Base-by-base conservation (phyloP, 2,888 invertebrate genomes). In the Machimus rusticus region DNA sequence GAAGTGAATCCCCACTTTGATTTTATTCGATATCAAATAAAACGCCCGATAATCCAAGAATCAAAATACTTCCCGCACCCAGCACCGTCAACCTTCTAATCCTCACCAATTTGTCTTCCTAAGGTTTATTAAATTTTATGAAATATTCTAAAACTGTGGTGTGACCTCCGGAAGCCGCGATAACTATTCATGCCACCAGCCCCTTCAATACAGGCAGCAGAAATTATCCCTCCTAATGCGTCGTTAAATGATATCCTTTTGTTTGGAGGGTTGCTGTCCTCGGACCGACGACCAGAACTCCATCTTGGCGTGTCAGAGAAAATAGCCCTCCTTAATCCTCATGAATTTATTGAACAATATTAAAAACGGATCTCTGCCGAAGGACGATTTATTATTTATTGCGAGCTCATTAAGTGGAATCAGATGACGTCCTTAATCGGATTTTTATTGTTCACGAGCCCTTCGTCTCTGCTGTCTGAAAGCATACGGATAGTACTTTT, bases 361-460 rank as follows among this genome's bases (percentile, higher is more conserved):
- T 88, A 88, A 87, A 88, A 88, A 88, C 87, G 87, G 86, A 88
- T 88, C 85, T 87, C 86, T 88, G 57, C 87, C 86, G 74, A 85
- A 87, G 77, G 87, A 86, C 88, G 87, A 88, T 88, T 88, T 88
- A 88, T 88, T 88, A 88, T 88, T 88, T 87, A 88, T 88, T 87
- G 86, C 87, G 39, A 76, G 66, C 88, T 88, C 88, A 88, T 88
- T 88, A 87, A 87, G 76, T 88, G 16, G 88, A 88, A 88, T 88
- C 88, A 88, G 87, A 88, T 88, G 84, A 88, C 87, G 87, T 87
- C 57, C 77, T 85, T 88, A 88, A 88, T 88, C 87, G 88, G 88
- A 87, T 88, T 88, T 88, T 88, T 88, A 88, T 88, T 88, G 88
- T 87, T 85, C 28, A 74, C 76, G 81, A 37, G 82, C 66, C 14